Evolutionary conservation across 2,797 vertebrate genomes (phyloP).

Genomic region (Chloroceryle amazona): DNA sequence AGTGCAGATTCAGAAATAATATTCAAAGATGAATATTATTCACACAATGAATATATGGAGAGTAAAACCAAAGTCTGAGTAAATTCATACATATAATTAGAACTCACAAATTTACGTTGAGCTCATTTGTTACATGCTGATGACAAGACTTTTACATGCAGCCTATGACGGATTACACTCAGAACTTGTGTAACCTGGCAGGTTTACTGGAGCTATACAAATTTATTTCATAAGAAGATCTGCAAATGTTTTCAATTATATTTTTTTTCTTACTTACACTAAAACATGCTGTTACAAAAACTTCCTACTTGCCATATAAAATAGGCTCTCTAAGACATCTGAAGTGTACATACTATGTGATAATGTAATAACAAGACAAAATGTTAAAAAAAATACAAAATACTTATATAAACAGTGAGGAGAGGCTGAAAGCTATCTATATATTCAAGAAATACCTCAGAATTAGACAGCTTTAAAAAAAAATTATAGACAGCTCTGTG

Average conservation of each 20-base stretch:
- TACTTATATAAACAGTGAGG: not conserved
- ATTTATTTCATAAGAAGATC: not conserved
- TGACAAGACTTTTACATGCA: not conserved
- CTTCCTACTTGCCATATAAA: not conserved
- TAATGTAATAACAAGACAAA: not conserved
- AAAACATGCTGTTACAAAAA: not conserved
- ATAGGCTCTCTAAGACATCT: not conserved
- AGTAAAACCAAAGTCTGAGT: not conserved
- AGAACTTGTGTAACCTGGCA: not conserved
- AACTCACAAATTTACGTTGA: not conserved
- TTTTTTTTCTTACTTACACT: not conserved
- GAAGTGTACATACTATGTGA: not conserved
- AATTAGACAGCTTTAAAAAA: not conserved
- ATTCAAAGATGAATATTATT: not conserved
- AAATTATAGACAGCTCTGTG: not conserved
- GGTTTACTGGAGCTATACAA: not conserved
- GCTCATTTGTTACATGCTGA: not conserved
- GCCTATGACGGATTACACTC: not conserved
- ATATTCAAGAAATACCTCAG: not conserved
- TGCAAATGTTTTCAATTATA: not conserved
- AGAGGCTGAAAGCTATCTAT: not conserved
- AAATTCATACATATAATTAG: not conserved
- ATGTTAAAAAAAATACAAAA: not conserved
- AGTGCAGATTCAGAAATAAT: not conserved
- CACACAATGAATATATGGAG: not conserved